Evolutionary conservation across 2,113 vertebrate species (phyloP), one percentile per base, ranked within the genome.

Genomic region (Dissostichus mawsoni): DNA sequence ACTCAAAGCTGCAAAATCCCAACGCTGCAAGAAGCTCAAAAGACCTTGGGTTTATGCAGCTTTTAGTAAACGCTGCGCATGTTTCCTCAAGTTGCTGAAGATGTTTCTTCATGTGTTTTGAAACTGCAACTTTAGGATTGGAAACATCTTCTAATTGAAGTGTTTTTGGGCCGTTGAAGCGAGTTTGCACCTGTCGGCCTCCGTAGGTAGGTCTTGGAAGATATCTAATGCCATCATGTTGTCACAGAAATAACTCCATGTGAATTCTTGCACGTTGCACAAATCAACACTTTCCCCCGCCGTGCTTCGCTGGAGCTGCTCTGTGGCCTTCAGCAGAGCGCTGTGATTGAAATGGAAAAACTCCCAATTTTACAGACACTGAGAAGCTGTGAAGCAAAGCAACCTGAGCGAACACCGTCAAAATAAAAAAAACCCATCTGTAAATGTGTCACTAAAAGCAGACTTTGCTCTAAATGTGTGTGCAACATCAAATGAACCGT

Each of bases 331-430:
- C 72, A 72, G 23, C 52, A 0, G 63, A 71, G 13, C 12, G 16
- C 70, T 57, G 69, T 69, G 81, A 87, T 70, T 77, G 69, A 87
- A 77, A 20, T 85, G 84, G 75, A 76, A 78, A 0, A 18, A 36
- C 13, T 61, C 69, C 69, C 82, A 61, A 52, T 52, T 50, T 47
- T 5, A 69, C 64, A 44, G 6, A 14, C 69, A 50, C 55, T 57
- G 48, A 78, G 25, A 29, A 29, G 44, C 61, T 61, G 48, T 33
- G 62, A 65, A 5, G 36, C 5, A 36, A 36, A 36, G 36, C 36
- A 36, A 36, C 36, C 36, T 36, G 36, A 36, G 36, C 1, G 36
- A 36, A 36, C 36, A 36, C 36, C 36, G 36, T 8, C 3, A 29
- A 3, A 29, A 29, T 29, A 29, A 29, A 11, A 29, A 29, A 13